Percentiles rank a stretch among this genome's conserved stretches.
These are phyloP conservation scores for Sebastes minor DNA, from an alignment of 2,797 vertebrate species.

Conservation along the genomic window DNA sequence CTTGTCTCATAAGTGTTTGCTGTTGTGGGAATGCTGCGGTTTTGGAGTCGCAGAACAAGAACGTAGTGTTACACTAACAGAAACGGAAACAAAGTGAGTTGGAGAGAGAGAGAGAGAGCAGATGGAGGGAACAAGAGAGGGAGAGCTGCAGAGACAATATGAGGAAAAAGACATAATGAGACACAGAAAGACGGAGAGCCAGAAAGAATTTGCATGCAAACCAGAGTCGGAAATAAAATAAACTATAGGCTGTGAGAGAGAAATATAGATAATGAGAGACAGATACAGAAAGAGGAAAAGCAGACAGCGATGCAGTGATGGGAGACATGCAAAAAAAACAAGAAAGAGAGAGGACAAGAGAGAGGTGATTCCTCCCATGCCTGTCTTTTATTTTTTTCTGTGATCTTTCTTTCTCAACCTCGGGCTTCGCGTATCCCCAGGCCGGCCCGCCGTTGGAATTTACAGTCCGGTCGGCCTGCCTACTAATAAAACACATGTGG, in stretches of 20 bases:
- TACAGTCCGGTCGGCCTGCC: conserved; percentile 76
- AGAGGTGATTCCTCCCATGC: conserved; percentile 36
- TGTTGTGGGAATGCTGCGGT: conserved; percentile 70
- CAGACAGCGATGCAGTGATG: neutral
- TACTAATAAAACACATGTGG: conserved; percentile 85
- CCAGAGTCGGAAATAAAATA: conserved; percentile 32
- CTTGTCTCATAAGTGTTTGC: conserved; percentile 72
- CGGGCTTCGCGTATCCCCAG: conserved; percentile 64
- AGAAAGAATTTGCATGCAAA: conserved; percentile 23
- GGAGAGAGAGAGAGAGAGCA: conserved; percentile 1
- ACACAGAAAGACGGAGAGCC: conserved; percentile 13
- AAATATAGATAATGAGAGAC: conserved; percentile 1
- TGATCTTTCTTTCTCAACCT: conserved; percentile 55
- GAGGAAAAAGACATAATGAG: conserved; percentile 4
- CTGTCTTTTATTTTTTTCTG: conserved; percentile 44
- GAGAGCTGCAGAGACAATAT: neutral
- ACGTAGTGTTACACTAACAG: conserved; percentile 32
- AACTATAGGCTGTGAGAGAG: neutral
- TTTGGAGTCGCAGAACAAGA: conserved; percentile 58
- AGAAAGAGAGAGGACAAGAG: conserved; percentile 19
- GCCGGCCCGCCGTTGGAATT: conserved; percentile 74
- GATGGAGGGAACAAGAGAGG: conserved; percentile 21
- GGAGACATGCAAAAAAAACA: neutral
- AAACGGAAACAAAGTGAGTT: conserved; percentile 35
- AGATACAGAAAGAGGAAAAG: neutral